phyloP scores from a whole-genome alignment of 1,140 invertebrate genomes.

The Lasioglossum albipes region DNA sequence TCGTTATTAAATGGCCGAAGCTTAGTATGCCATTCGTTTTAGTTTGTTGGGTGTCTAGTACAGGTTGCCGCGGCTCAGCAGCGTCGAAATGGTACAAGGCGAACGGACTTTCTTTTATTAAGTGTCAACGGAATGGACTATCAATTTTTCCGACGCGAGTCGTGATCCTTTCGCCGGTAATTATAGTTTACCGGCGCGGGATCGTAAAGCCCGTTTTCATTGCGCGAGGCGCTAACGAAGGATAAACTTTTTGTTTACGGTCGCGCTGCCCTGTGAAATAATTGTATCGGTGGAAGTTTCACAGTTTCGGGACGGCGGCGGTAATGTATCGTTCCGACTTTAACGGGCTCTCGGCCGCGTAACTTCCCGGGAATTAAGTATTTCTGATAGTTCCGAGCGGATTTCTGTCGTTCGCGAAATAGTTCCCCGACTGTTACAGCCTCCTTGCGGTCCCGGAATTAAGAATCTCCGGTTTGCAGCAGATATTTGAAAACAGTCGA shows the following conservation, averaged over 20 bases:
- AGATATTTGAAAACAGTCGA: too few relatives aligned
- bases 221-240: not conserved
- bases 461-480: too few relatives aligned
- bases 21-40: too few relatives aligned
- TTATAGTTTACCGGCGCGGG: not conserved
- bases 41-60: too few relatives aligned
- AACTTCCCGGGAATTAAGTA: slow-evolving; percentile 22
- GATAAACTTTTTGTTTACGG: slow-evolving; percentile 34
- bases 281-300: slow-evolving; percentile 25
- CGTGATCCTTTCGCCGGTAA: slow-evolving; percentile 6
- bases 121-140: not conserved
- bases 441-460: too few relatives aligned
- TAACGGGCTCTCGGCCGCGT: not conserved
- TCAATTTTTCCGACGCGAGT: not conserved
- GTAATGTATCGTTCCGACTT: slow-evolving; percentile 25
- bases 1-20: too few relatives aligned
- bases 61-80: too few relatives aligned
- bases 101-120: not conserved
- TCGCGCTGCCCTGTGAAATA: slow-evolving; percentile 11
- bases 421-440: not conserved
- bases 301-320: not conserved
- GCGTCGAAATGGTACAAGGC: too few relatives aligned
- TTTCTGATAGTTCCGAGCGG: not conserved
- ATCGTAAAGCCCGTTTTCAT: not conserved
- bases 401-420: not conserved